Evolutionary conservation across 2,113 vertebrate species (phyloP), one percentile per base, ranked within the genome.

Genomic region (Labeo rohita): DNA sequence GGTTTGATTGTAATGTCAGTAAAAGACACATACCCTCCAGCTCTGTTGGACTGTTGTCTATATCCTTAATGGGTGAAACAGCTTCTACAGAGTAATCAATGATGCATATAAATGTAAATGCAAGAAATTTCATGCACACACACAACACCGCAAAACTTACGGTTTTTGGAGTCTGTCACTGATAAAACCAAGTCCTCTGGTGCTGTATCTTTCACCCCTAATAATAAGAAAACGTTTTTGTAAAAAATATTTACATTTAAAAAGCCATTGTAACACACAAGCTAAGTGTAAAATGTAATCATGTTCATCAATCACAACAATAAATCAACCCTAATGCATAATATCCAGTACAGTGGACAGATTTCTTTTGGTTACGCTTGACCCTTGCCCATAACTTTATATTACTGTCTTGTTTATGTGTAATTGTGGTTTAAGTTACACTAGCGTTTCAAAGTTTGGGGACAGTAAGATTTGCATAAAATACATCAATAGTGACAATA

Each of bases 1-100:
- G 3, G 54, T 59, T 74, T 74, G 4, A 75, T 63, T 28, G 12
- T 4, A 49, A 23, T 63, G 39, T 28, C 21, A 80, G 12, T 12
- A 49, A 65, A 47, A 15, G 12, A 28, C 3, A 39, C 15, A 34
- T 84, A 84, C 82, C 82, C 23, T 73, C 18, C n/a, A 77, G n/a
- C 13, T 72, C 82, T 74, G 2, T 23, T 11, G 68, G 18, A 2
- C 11, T 73, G 21, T 10, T 59, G 21, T 84, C 50, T 21, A 84
- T 72, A 36, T 84, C 82, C 4, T 23, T 45, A 34, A 84, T 28
- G n/a, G 82, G 82, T 23, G 36, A 39, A 43, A 34, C 18, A 2
- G 7, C 23, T 54, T 83, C 66, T 83, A 18, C 8, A 82, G 59
- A 68, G 63, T 13, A 70, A 68, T 70, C 9, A 28, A 39, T 45